Evolutionary conservation across 2,113 vertebrate genomes (phyloP), one percentile per base, ranked within the genome.

Genomic region (Notiomystis cincta): DNA sequence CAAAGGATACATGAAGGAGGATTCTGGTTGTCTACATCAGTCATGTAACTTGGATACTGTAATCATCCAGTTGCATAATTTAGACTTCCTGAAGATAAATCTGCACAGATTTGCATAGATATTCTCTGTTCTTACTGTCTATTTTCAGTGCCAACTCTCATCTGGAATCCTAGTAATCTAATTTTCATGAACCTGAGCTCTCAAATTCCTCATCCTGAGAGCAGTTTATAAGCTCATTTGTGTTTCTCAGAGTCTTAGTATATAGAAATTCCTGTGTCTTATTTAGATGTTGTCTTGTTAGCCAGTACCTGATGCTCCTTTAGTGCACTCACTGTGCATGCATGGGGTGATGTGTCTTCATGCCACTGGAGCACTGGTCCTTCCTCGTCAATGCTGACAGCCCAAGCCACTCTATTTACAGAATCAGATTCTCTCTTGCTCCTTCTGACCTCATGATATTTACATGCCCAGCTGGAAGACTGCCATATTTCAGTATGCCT

Each of bases 71-170:
- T 76, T 96, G 82, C 75, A 91, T 96, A 94, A 96, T 94, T 96
- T 82, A 96, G 50, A 72, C 28, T 95, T 94, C 92, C 92, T 91
- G 90, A 93, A 95, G 88, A 90, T 88, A 85, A 9, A 89, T 91
- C 88, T 92, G 85, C 82, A 72, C 88, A 93, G 88, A 95, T 96
- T 95, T 96, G 75, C 92, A 92, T 96, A 93, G 78, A 90, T 92
- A 90, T 51, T 60, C 54, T 88, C 66, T 94, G 70, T 94, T 92
- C 71, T 90, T 18, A 75, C 85, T 93, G 27, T 93, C 82, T 95
- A 15, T 83, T 83, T 80, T 90, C 15, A 1, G 64, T 95, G 64
- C 67, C 67, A 83, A n/a, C 51, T 96, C 93, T 95, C 83, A 79
- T 92, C 76, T 90, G 60, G 67, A 93, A 84, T 90, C 67, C 72